Percentiles rank a stretch among this genome's conserved stretches.
phyloP scores from a whole-genome alignment of 2,797 vertebrate genomes.

The Lepidocolaptes lacrymiger region DNA sequence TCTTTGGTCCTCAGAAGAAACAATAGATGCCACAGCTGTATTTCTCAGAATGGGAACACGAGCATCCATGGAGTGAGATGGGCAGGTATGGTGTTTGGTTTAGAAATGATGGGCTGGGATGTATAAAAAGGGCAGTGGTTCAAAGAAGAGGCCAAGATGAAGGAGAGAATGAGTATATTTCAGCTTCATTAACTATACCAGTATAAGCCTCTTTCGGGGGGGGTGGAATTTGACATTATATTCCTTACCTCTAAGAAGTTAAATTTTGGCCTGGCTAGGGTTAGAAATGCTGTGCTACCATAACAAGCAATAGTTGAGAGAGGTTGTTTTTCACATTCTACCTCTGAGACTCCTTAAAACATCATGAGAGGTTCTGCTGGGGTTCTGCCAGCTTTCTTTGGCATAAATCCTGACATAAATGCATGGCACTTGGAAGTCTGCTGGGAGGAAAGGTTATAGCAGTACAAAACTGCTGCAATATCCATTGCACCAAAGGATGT shows the following conservation, averaged over 20 bases:
- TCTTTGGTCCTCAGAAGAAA: neutral
- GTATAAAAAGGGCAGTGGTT: neutral
- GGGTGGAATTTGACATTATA: neutral
- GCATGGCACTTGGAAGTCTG: neutral
- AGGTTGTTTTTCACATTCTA: neutral
- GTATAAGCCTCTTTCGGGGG: neutral
- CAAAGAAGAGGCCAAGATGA: neutral
- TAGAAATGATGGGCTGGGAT: neutral
- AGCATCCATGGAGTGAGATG: neutral
- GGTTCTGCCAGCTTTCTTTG: slow-evolving; percentile 21
- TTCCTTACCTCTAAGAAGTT: neutral
- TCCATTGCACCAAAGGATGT: neutral
- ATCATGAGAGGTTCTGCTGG: neutral
- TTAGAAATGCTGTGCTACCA: neutral
- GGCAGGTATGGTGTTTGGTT: neutral
- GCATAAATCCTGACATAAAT: slow-evolving; percentile 20
- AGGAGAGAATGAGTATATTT: neutral
- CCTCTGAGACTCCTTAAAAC: neutral
- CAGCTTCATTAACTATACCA: neutral
- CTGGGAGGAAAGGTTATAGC: neutral
- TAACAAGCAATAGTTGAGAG: neutral
- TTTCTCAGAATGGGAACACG: neutral
- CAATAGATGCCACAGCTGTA: neutral
- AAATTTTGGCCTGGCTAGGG: neutral
- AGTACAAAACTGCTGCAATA: neutral